Evolutionary conservation across 37 sponge, comb jelly and placozoan genomes (phyloP).

Genomic region (Mnemiopsis leidyi): DNA sequence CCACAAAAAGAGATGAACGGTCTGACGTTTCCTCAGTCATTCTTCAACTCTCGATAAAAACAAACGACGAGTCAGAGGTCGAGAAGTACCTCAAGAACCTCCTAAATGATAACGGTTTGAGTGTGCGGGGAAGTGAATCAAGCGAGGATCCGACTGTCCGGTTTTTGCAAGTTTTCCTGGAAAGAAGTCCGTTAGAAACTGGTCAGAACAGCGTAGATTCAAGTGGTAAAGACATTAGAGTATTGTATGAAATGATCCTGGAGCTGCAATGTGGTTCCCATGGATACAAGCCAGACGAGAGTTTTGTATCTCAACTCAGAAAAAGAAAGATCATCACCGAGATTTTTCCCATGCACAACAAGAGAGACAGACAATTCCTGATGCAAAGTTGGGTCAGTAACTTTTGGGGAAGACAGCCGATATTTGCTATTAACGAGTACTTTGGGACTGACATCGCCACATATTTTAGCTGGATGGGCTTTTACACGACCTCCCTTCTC

Average conservation of each 20-base stretch:
- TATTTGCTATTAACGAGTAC: neutral
- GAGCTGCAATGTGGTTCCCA: neutral
- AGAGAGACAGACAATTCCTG: neutral
- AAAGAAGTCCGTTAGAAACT: neutral
- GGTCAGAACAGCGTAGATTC: neutral
- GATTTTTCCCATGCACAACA: constrained; percentile 3
- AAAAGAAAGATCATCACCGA: neutral
- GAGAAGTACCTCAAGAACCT: neutral
- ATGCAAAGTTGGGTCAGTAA: neutral
- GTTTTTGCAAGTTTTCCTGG: neutral
- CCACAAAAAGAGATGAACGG: too few species aligned
- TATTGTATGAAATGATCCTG: neutral
- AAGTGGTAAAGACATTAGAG: neutral
- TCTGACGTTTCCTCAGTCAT: too few species aligned
- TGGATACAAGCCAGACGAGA: neutral
- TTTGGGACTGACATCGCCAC: neutral
- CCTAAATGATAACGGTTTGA: neutral
- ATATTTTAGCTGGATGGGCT: constrained; percentile 46
- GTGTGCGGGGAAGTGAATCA: neutral
- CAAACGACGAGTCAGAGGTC: neutral
- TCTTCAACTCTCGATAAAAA: neutral
- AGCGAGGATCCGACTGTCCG: neutral
- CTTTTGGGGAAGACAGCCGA: neutral
- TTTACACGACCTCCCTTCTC: constrained; percentile 4
- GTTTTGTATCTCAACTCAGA: neutral